A percentile compares a stretch with the other conserved stretches of the same genome.
Evolutionary conservation across 2,797 vertebrate genomes (phyloP).

Genomic region (Tenualosa thibaudeaui): DNA sequence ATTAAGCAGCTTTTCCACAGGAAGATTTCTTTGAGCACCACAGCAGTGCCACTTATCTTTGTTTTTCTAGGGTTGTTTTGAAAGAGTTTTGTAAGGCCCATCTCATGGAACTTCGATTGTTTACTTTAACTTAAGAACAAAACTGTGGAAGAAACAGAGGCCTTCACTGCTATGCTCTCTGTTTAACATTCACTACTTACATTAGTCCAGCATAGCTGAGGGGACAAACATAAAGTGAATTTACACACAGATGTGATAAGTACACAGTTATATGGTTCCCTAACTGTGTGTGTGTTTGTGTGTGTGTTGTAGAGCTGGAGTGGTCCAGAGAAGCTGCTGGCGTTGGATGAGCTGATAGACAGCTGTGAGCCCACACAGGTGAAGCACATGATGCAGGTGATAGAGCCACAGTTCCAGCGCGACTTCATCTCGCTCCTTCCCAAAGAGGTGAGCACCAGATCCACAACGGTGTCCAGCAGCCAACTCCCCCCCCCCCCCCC

Average conservation of each 20-base stretch:
- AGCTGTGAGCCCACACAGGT: conserved; percentile 99
- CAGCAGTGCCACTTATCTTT: neutral
- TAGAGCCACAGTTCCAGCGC: conserved; percentile 98
- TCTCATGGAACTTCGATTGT: neutral
- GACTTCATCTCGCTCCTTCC: conserved; percentile 99
- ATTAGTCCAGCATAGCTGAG: neutral
- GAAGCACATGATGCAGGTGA: conserved; percentile 99
- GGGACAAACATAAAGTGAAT: neutral
- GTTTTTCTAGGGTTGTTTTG: neutral
- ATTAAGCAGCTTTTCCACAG: conserved; percentile 55
- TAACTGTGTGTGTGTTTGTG: conserved; percentile 39
- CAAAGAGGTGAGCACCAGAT: conserved; percentile 89
- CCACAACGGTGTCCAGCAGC: neutral
- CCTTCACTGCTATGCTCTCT: neutral
- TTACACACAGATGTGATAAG: neutral
- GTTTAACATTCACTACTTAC: neutral
- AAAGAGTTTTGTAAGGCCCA: neutral
- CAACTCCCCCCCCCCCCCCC: neutral
- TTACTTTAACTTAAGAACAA: too few species aligned
- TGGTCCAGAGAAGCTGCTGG: conserved; percentile 97
- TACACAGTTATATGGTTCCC: neutral
- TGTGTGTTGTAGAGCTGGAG: conserved; percentile 92
- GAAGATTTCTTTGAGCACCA: conserved; percentile 49
- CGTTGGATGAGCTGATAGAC: conserved; percentile 98
- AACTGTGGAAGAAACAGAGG: neutral